These are phyloP conservation scores for Macquaria australasica DNA, from an alignment of 2,113 vertebrate genomes.

Conservation along the genomic window DNA sequence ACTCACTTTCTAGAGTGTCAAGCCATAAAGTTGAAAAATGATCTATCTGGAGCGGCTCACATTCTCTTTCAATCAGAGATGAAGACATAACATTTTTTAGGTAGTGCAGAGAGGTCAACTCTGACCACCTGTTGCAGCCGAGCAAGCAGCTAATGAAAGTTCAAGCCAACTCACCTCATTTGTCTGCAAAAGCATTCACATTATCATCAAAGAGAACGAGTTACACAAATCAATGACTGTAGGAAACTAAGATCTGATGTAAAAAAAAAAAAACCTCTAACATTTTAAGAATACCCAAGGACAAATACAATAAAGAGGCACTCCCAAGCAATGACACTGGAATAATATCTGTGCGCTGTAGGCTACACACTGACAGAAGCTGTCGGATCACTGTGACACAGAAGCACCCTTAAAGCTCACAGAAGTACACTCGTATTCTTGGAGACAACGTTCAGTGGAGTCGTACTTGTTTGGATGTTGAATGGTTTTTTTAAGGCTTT, in stretches of 20 bases:
- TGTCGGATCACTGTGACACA: conserved; percentile 58
- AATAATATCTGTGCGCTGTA: conserved; percentile 23
- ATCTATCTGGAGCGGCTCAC: conserved; percentile 53
- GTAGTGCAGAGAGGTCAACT: conserved; percentile 66
- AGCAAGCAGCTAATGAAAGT: conserved; percentile 32
- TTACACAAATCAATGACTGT: not conserved
- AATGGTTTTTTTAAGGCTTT: conserved; percentile 59
- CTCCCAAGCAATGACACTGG: conserved; percentile 10
- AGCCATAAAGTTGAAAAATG: conserved; percentile 62
- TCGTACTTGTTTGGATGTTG: conserved; percentile 60
- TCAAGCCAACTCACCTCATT: conserved; percentile 25
- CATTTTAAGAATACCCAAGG: not conserved
- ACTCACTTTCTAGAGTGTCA: conserved; percentile 39
- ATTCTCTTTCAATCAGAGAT: conserved; percentile 70
- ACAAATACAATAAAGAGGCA: conserved; percentile 12
- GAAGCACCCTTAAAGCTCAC: conserved; percentile 48
- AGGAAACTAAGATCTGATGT: conserved; percentile 15
- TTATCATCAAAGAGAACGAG: conserved; percentile 13
- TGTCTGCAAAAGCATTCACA: conserved; percentile 11
- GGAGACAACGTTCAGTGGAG: conserved; percentile 47
- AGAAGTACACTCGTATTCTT: conserved; percentile 54
- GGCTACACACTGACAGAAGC: conserved; percentile 36
- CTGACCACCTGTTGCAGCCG: conserved; percentile 76
- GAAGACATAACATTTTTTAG: conserved; percentile 78
- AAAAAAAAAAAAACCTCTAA: conserved; percentile 1